Evolutionary conservation across 2,797 vertebrate species (phyloP), one percentile per base, ranked within the genome.

Genomic region (Triplophysa bombifrons): DNA sequence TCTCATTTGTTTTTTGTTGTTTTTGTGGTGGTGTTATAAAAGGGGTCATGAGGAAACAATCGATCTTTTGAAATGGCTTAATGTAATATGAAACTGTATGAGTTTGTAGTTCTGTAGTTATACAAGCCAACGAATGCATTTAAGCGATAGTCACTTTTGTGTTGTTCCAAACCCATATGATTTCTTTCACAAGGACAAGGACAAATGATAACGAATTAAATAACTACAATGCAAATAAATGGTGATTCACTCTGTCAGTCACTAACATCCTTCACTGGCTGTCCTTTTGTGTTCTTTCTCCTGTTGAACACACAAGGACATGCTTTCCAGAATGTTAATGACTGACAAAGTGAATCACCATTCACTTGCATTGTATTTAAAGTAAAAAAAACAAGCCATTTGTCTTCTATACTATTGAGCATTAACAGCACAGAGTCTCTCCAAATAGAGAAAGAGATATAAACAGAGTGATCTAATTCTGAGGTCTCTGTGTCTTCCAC

Each of bases 381-480:
- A 20, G 12, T 38, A 60, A 63, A 9, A 63, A 27, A 27, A 16
- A 16, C 58, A 61, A 61, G 58, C 13, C 25, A 16, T 27, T 61
- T 61, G 14, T 27, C 4, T 25, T 27, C 41, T 74, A 30, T 60
- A 16, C 41, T 44, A 14, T 48, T 82, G 68, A 80, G 78, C 78
- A 8, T 80, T 84, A 82, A 87, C 87, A 86, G 85, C 84, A 84
- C 77, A 69, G 68, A 71, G 72, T 84, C 72, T 82, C 83, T 84
- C 85, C 85, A 82, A 79, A 81, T 81, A 84, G 85, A 83, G 85
- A 8, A 22, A 48, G 8, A 48, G 50, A 56, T 46, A 87, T 90
- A 87, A 89, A 91, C 87, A 89, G 74, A 83, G 81, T 88, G 88
- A 86, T 84, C 85, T 88, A 82, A 88, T 89, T 90, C 82, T 83